A percentile compares a stretch with the other conserved stretches of the same genome.
Evolutionary conservation across 2,113 vertebrate genomes (phyloP).

Genomic region (Sinocyclocheilus anshuiensis): DNA sequence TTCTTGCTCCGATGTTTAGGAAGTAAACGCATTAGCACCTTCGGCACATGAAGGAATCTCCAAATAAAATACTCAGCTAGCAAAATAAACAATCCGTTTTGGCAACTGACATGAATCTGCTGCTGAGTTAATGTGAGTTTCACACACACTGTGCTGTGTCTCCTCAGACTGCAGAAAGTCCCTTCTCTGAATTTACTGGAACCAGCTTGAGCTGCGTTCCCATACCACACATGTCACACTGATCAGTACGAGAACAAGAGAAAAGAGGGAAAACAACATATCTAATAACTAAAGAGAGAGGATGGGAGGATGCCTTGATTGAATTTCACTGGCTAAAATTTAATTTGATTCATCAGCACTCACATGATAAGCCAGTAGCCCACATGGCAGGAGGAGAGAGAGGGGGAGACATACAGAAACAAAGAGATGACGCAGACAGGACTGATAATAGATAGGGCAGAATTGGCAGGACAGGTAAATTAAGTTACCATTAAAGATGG

Average conservation of each 20-base stretch:
- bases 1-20: slow-evolving; percentile 8
- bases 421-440: slow-evolving; percentile 10
- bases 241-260: slow-evolving; percentile 26
- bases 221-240: slow-evolving; percentile 42
- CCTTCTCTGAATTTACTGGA: slow-evolving; percentile 15
- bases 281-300: slow-evolving; percentile 10
- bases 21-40: background rate
- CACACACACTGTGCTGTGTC: slow-evolving; percentile 2
- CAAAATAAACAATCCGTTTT: slow-evolving; percentile 1
- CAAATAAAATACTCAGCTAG: background rate
- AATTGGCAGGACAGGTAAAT: background rate
- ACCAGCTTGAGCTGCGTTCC: background rate
- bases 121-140: background rate
- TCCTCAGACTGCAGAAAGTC: slow-evolving; percentile 36
- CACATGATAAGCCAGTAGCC: slow-evolving; percentile 38
- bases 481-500: background rate
- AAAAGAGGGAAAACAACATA: slow-evolving; percentile 29
- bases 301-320: slow-evolving; percentile 30
- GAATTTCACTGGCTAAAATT: slow-evolving; percentile 43
- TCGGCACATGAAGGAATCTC: background rate
- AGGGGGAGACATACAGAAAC: background rate
- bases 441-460: slow-evolving; percentile 14
- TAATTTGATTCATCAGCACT: slow-evolving; percentile 36
- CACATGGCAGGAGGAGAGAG: background rate
- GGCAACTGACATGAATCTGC: background rate